Evolutionary conservation across 2,113 vertebrate species (phyloP).

Genomic region (Etheostoma cragini): DNA sequence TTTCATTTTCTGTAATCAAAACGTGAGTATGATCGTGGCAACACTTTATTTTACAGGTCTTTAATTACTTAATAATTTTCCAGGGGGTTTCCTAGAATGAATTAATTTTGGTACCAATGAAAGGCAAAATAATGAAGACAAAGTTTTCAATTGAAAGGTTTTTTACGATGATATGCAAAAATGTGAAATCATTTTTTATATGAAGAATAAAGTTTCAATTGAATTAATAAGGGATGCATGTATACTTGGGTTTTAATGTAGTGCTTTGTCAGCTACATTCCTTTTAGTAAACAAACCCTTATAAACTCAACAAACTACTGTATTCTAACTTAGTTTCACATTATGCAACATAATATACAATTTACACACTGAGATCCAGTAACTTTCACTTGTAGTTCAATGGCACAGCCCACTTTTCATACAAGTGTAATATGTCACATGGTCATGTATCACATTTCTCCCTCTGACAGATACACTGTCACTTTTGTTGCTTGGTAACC

Average conservation of each 20-base stretch:
- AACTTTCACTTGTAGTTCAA: conserved; percentile 2
- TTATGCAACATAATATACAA: background rate
- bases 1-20: background rate
- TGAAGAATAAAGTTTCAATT: background rate
- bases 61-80: background rate
- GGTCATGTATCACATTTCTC: conserved; percentile 40
- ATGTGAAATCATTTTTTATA: background rate
- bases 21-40: background rate
- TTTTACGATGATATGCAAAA: background rate
- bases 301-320: background rate
- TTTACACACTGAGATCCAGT: conserved; percentile 5
- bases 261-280: background rate
- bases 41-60: background rate
- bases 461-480: conserved; percentile 53
- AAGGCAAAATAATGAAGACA: background rate
- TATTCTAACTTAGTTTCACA: background rate
- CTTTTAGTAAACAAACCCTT: background rate
- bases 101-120: background rate
- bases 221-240: background rate
- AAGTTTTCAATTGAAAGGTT: background rate
- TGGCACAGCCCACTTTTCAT: background rate
- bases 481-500: conserved; percentile 65
- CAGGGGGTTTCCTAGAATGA: background rate
- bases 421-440: conserved; percentile 33
- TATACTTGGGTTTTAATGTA: background rate